Conservation (phyloP, 2,888 invertebrate genomes). For the Leptura quadrifasciata region DNA sequence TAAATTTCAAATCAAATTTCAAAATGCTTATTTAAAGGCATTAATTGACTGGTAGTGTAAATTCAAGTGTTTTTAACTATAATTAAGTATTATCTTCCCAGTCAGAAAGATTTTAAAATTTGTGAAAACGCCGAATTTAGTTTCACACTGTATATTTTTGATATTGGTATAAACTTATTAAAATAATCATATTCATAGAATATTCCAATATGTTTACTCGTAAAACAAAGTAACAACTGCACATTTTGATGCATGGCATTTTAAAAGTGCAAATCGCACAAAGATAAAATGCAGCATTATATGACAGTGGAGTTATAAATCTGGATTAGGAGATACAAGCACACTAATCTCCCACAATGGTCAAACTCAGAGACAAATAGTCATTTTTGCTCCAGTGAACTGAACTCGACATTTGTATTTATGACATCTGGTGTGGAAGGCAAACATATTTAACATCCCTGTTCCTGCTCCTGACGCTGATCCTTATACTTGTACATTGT, state of each 20-base stretch:
- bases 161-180: too few species aligned
- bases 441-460: slow-evolving; percentile 68
- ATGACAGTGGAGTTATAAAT: slow-evolving; percentile 64
- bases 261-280: slow-evolving; percentile 59
- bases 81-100: too few species aligned
- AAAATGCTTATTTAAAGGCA: too few species aligned
- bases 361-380: slow-evolving; percentile 70
- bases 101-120: too few species aligned
- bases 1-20: too few species aligned
- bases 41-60: too few species aligned
- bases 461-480: slow-evolving; percentile 65
- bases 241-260: slow-evolving; percentile 37
- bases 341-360: slow-evolving; percentile 70
- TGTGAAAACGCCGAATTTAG: too few species aligned
- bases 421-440: slow-evolving; percentile 70
- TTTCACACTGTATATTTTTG: too few species aligned
- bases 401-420: slow-evolving; percentile 68
- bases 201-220: neutral
- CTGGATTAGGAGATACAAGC: slow-evolving; percentile 67
- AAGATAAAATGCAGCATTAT: slow-evolving; percentile 54
- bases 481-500: slow-evolving; percentile 66
- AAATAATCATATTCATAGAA: neutral
- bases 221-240: slow-evolving; percentile 20
- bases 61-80: too few species aligned
- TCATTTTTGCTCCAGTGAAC: slow-evolving; percentile 69